phyloP scores from a whole-genome alignment of 2,888 invertebrate genomes.

The Scrobipalpa atriplicella region DNA sequence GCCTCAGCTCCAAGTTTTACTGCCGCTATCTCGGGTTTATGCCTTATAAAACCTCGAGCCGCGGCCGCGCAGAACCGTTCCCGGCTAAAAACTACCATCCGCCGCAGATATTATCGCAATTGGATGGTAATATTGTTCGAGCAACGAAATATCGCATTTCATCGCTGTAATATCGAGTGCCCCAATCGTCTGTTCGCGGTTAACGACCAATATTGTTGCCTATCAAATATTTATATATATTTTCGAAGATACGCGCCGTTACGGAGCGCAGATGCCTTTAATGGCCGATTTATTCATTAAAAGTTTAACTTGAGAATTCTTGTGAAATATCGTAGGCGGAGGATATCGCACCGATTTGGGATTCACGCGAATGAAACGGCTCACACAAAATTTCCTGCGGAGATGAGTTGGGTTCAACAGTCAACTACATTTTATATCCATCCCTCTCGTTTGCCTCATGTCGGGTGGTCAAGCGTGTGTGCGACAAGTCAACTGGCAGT shows the following conservation, averaged over 20 bases:
- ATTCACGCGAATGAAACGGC: constrained; percentile 11
- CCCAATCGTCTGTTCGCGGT: constrained; percentile 8
- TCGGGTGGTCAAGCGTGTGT: constrained; percentile 53
- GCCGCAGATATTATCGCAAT: constrained; percentile 61
- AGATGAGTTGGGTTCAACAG: constrained; percentile 62
- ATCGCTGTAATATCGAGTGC: constrained; percentile 16
- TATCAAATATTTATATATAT: constrained; percentile 9
- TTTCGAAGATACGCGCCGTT: constrained; percentile 10
- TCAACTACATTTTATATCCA: constrained; percentile 64
- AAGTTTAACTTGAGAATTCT: constrained; percentile 3
- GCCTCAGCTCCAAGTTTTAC: constrained; percentile 72
- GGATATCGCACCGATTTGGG: constrained; percentile 27
- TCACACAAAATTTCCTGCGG: constrained; percentile 57
- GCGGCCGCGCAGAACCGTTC: constrained; percentile 58
- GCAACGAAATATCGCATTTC: constrained; percentile 22
- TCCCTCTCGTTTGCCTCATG: constrained; percentile 53
- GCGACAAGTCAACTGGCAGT: constrained; percentile 51
- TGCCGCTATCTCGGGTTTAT: constrained; percentile 74
- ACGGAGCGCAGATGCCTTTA: constrained; percentile 2
- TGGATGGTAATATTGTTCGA: constrained; percentile 56
- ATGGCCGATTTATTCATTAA: constrained; percentile 12
- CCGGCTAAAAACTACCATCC: constrained; percentile 61
- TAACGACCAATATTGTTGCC: constrained; percentile 17
- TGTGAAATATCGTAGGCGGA: constrained; percentile 7
- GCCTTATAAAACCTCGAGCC: constrained; percentile 72